These are phyloP conservation scores for Cololabis saira DNA, from an alignment of 2,113 vertebrate species.

Conservation along the genomic window DNA sequence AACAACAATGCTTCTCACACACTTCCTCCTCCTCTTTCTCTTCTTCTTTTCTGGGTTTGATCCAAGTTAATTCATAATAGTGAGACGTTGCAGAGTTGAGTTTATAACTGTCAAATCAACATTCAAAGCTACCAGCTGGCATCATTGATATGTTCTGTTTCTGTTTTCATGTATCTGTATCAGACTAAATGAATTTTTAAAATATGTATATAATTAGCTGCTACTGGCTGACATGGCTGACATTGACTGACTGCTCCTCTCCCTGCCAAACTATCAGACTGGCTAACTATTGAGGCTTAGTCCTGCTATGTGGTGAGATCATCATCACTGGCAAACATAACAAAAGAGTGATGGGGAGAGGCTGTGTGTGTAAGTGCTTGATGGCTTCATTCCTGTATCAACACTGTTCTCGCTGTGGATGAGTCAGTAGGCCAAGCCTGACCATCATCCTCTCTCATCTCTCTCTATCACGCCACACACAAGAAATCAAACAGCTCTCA, in stretches of 20 bases:
- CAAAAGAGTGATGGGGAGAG: slow-evolving; percentile 69
- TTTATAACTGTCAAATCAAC: no score
- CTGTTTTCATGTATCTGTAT: slow-evolving; percentile 1
- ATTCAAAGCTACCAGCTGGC: no score
- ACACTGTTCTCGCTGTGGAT: slow-evolving; percentile 64
- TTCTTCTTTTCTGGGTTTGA: not conserved
- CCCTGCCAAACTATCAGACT: slow-evolving; percentile 58
- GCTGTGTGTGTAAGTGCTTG: slow-evolving; percentile 51
- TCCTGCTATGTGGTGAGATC: slow-evolving; percentile 69
- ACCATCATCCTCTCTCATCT: slow-evolving; percentile 69
- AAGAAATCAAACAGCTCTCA: slow-evolving; percentile 43
- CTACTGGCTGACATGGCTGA: slow-evolving; percentile 17
- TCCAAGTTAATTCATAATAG: not conserved
- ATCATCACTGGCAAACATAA: slow-evolving; percentile 63
- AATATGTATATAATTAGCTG: slow-evolving; percentile 25
- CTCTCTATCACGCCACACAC: slow-evolving; percentile 15
- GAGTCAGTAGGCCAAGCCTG: slow-evolving; percentile 67
- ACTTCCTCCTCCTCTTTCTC: not conserved
- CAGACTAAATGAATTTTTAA: slow-evolving; percentile 3
- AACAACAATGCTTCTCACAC: not conserved
- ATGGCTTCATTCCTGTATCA: slow-evolving; percentile 69
- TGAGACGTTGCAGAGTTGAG: no score
- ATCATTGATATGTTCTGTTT: not conserved
- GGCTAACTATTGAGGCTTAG: slow-evolving; percentile 53
- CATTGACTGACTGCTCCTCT: slow-evolving; percentile 47